Percentiles rank a stretch among this genome's conserved stretches.
These are phyloP conservation scores for Bugulina stolonifera DNA, from an alignment of 2,888 invertebrate species.

Conservation along the genomic window DNA sequence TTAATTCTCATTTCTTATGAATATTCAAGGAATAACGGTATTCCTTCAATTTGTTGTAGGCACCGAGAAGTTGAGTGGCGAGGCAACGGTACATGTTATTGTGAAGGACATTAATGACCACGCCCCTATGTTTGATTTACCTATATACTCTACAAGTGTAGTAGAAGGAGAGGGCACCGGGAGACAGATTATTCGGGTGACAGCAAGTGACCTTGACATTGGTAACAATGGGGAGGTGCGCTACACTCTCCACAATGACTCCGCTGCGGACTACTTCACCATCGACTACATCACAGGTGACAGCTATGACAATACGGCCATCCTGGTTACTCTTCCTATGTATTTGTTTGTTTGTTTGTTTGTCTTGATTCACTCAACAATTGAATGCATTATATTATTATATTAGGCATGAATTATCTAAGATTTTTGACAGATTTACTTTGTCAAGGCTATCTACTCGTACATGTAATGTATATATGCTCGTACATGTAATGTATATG, in stretches of 20 bases:
- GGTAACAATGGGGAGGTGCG: slow-evolving; percentile 88
- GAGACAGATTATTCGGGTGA: slow-evolving; percentile 74
- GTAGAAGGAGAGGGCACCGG: slow-evolving; percentile 71
- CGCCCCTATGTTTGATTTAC: slow-evolving; percentile 83
- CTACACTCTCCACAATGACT: slow-evolving; percentile 64
- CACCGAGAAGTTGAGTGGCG: slow-evolving; percentile 83
- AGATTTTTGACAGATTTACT: too few species aligned
- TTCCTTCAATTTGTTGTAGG: slow-evolving; percentile 68
- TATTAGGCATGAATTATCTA: too few species aligned
- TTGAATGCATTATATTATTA: too few species aligned
- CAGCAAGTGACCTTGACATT: slow-evolving; percentile 82
- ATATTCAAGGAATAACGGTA: too few species aligned
- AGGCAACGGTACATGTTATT: slow-evolving; percentile 76
- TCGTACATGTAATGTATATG: too few species aligned
- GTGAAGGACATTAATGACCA: slow-evolving; percentile 91
- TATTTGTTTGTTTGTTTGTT: too few species aligned
- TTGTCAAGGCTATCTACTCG: too few species aligned
- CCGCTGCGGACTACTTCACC: slow-evolving; percentile 65
- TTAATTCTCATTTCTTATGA: too few species aligned
- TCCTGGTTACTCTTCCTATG: too few species aligned
- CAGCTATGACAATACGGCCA: too few species aligned
- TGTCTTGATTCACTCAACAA: too few species aligned
- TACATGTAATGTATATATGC: too few species aligned
- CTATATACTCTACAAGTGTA: slow-evolving; percentile 70
- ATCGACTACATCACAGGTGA: slow-evolving; percentile 73